Percentiles rank a stretch among this genome's conserved stretches.
These are phyloP conservation scores for Cydia splendana DNA, from an alignment of 1,140 invertebrate species.

Conservation along the genomic window DNA sequence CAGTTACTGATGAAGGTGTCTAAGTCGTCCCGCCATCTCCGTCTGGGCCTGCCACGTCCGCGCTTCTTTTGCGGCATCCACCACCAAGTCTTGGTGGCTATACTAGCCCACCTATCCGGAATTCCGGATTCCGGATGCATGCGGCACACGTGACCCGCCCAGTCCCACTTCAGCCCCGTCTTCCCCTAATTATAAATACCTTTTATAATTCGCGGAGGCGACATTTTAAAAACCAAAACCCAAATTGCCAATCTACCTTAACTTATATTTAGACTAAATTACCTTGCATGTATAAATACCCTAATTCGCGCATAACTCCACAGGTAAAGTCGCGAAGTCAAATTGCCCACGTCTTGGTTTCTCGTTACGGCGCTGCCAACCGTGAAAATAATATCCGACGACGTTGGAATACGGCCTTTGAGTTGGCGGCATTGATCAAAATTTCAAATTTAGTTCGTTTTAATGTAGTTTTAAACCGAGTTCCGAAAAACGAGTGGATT, in stretches of 20 bases:
- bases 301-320: background rate
- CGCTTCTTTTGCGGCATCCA: too few species aligned
- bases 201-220: too few species aligned
- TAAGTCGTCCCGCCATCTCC: too few species aligned
- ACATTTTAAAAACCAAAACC: too few species aligned
- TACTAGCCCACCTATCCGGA: too few species aligned
- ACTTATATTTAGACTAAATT: conserved; percentile 3
- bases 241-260: background rate
- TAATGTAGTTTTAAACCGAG: background rate
- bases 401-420: background rate
- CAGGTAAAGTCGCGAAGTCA: conserved; percentile 32
- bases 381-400: conserved; percentile 2
- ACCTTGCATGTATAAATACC: conserved; percentile 3
- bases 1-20: too few species aligned
- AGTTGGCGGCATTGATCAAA: conserved; percentile 41
- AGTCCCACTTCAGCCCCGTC: too few species aligned
- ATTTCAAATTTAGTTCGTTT: conserved; percentile 31
- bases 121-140: too few species aligned
- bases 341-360: conserved; percentile 51
- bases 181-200: too few species aligned
- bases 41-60: too few species aligned
- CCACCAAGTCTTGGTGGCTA: too few species aligned
- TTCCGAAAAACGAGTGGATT: background rate
- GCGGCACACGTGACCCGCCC: too few species aligned
- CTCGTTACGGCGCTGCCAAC: conserved; percentile 36